These are phyloP conservation scores for Morpho helenor DNA, from an alignment of 2,888 invertebrate species.

Conservation along the genomic window DNA sequence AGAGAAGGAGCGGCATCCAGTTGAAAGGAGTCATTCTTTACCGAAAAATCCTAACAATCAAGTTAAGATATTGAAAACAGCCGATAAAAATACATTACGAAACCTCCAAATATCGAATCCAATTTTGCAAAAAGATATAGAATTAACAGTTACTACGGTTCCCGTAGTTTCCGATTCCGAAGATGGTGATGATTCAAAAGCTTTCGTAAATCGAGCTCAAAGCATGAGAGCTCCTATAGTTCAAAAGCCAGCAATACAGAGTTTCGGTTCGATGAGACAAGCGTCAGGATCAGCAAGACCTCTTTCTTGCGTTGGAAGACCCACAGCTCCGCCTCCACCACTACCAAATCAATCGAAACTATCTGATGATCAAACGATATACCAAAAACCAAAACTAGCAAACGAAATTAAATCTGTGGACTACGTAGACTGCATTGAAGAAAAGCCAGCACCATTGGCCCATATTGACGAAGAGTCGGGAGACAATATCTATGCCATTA, in stretches of 20 bases:
- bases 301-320: conserved; percentile 85
- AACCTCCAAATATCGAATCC: conserved; percentile 91
- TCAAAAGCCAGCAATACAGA: conserved; percentile 82
- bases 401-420: conserved; percentile 67
- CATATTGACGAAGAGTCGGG: conserved; percentile 82
- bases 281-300: conserved; percentile 83
- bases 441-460: conserved; percentile 79
- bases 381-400: conserved; percentile 74
- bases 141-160: conserved; percentile 78
- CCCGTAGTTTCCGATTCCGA: conserved; percentile 78
- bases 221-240: conserved; percentile 85
- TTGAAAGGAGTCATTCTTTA: conserved; percentile 77
- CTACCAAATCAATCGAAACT: conserved; percentile 65
- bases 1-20: conserved; percentile 69
- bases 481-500: conserved; percentile 93
- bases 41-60: conserved; percentile 80
- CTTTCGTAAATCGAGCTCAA: conserved; percentile 87
- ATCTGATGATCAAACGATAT: conserved; percentile 48
- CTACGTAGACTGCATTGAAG: conserved; percentile 89
- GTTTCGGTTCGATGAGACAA: conserved; percentile 91
- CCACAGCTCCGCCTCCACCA: conserved; percentile 88
- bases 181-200: conserved; percentile 74
- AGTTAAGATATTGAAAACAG: conserved; percentile 81
- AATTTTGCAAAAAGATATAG: conserved; percentile 85
- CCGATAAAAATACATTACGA: conserved; percentile 85